Base-by-base conservation (phyloP, 1,140 invertebrate species). In the Harpegnathos saltator region DNA sequence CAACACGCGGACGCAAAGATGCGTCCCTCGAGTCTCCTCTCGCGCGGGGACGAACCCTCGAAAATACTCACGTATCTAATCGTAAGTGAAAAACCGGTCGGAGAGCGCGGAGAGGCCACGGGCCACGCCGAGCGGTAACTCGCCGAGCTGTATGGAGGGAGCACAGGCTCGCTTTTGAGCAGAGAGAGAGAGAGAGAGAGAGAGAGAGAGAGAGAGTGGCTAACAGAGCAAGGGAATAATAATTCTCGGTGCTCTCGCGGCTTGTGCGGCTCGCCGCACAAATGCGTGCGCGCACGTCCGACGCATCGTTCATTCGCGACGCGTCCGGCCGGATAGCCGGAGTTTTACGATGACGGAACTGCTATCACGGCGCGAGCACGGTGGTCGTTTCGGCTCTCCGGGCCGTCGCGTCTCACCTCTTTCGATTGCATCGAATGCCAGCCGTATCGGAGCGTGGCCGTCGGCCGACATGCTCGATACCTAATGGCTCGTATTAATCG, bases 401-500 rank as follows among this genome's bases (percentile, higher is more conserved):
- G 78, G 54, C 33, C 17, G 63, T 58, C 59, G 63, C 44, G n/a
- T 59, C 58, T 87, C 33, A 54, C 65, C 78, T 15, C 22, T 59
- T 58, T 66, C 48, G 87, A 89, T 86, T 83, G 58, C 59, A 72
- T 88, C 66, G 74, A 72, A 84, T 80, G 59, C 66, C 75, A 78
- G 33, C 52, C 75, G 68, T 88, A 89, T 89, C 88, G 26, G 72
- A 4, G 33, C 33, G 33, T 7, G 33, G 33, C 65, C 24, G 61
- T 74, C 75, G 48, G 73, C 82, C 61, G 65, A 73, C 84, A 74
- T 83, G 84, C 69, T 52, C 52, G 54, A 74, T 82, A 68, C 48
- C 84, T 90, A 90, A 90, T 89, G 85, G 89, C 78, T 82, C 56
- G 81, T 84, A 89, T 89, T 90, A 90, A 90, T 88, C 82, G 84